Conservation (phyloP, 2,888 invertebrate genomes). For the Calameuta filiformis region DNA sequence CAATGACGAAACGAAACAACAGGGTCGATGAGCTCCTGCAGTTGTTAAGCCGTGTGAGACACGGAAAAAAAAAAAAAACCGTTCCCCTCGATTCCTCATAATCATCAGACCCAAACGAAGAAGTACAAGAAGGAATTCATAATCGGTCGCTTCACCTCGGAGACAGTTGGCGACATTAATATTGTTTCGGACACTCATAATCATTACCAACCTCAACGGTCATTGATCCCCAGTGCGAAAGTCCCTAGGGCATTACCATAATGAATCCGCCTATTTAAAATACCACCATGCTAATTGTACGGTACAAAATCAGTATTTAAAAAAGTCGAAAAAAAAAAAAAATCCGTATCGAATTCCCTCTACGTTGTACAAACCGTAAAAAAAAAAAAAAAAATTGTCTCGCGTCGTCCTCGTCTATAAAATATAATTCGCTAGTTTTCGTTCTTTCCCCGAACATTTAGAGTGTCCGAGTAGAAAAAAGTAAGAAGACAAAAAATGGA, state of each 20-base stretch:
- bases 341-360: background rate
- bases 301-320: background rate
- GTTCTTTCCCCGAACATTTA: background rate
- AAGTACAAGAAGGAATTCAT: background rate
- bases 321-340: too few relatives aligned
- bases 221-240: background rate
- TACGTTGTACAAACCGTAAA: background rate
- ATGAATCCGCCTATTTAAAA: background rate
- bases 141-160: background rate
- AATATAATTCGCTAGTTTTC: background rate
- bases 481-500: background rate
- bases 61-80: background rate
- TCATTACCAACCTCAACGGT: background rate
- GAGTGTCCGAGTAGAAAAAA: background rate
- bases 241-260: background rate
- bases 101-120: background rate
- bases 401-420: background rate
- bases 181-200: background rate
- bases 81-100: background rate
- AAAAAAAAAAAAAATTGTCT: background rate
- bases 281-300: background rate
- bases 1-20: background rate
- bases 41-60: background rate
- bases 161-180: background rate
- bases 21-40: background rate